phyloP scores from a whole-genome alignment of 2,113 vertebrate species.

The Phoxinus phoxinus region DNA sequence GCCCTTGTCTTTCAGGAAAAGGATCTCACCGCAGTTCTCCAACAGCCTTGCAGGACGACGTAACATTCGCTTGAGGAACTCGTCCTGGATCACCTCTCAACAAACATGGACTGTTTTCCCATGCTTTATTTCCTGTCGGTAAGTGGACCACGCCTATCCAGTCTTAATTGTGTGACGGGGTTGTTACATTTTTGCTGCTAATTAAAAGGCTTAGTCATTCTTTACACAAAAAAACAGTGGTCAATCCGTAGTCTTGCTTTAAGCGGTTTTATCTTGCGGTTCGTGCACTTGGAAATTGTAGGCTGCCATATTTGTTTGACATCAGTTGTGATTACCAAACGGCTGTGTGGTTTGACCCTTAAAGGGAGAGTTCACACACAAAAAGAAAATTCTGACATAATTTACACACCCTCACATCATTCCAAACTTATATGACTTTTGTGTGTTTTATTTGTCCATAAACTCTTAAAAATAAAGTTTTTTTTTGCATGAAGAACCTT shows the following conservation, averaged over 20 bases:
- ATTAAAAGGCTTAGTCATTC: conserved; percentile 40
- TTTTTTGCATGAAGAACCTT: neutral
- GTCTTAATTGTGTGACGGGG: conserved; percentile 44
- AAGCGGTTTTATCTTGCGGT: conserved; percentile 25
- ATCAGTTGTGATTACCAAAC: conserved; percentile 65
- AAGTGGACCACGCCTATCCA: conserved; percentile 77
- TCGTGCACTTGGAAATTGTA: conserved; percentile 58
- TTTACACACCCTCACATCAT: neutral
- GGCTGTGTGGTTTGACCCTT: conserved; percentile 70
- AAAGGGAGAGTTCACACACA: conserved; percentile 29
- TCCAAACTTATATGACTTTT: neutral
- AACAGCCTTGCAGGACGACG: conserved; percentile 78
- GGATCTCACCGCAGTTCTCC: conserved; percentile 75
- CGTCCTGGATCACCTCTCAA: conserved; percentile 86
- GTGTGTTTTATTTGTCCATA: neutral
- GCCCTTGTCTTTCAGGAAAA: conserved; percentile 78
- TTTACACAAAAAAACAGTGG: neutral
- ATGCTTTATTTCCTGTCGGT: conserved; percentile 98
- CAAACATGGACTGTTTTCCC: conserved; percentile 99
- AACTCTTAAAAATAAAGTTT: too few species aligned
- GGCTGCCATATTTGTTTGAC: conserved; percentile 60
- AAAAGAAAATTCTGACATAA: neutral
- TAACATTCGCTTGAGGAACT: conserved; percentile 86
- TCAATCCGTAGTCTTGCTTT: neutral
- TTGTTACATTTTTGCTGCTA: conserved; percentile 22